Evolutionary conservation across 2,888 invertebrate genomes (phyloP).

Genomic region (Latrodectus hesperus): DNA sequence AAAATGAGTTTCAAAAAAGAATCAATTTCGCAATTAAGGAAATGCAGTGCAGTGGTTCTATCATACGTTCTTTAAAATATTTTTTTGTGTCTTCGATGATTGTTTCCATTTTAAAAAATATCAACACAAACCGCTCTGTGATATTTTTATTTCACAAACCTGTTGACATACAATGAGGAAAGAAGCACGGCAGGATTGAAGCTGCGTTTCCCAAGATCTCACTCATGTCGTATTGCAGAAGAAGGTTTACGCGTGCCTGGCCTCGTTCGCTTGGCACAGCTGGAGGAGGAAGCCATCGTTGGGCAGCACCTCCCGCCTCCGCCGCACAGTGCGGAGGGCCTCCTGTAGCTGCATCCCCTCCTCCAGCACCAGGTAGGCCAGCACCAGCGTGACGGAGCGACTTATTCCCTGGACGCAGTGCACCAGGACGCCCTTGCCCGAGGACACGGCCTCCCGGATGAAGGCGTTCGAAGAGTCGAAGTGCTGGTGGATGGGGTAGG

Average conservation of each 20-base stretch:
- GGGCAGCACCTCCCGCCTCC: conserved; percentile 75
- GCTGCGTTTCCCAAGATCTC: no score
- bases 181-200: no score
- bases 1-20: no score
- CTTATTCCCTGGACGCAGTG: conserved; percentile 77
- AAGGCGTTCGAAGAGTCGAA: conserved; percentile 23
- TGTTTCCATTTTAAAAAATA: no score
- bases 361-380: conserved; percentile 76
- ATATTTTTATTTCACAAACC: no score
- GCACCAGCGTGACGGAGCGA: conserved; percentile 76
- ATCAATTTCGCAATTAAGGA: no score
- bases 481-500: conserved; percentile 34
- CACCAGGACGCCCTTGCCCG: conserved; percentile 75
- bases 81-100: no score
- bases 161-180: no score
- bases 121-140: no score
- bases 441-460: conserved; percentile 23
- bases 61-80: no score
- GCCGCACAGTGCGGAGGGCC: conserved; percentile 75
- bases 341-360: conserved; percentile 75
- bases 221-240: no score
- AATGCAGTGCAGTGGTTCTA: no score
- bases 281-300: conserved; percentile 77
- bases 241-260: not conserved
- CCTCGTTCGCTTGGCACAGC: conserved; percentile 70